A percentile compares a stretch with the other conserved stretches of the same genome.
These are phyloP conservation scores for Scaptodrosophila latifasciaeformis DNA, from an alignment of 2,888 invertebrate species.

Conservation along the genomic window DNA sequence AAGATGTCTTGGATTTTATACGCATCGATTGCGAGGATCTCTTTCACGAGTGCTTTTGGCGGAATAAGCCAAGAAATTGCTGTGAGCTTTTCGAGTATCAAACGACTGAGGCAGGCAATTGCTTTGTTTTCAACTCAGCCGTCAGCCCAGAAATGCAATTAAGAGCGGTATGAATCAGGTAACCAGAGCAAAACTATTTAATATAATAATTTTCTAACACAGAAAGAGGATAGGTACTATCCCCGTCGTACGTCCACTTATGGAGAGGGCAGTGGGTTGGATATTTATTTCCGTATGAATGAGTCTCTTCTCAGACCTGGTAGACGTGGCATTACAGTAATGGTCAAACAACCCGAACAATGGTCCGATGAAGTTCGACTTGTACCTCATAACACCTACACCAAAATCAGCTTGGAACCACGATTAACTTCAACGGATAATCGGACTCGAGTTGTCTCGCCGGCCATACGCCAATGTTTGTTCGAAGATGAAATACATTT, in stretches of 20 bases:
- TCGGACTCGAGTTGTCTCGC: slow-evolving; percentile 46
- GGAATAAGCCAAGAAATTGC: slow-evolving; percentile 72
- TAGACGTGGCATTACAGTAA: slow-evolving; percentile 56
- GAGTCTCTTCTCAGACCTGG: slow-evolving; percentile 29
- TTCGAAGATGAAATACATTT: slow-evolving; percentile 60
- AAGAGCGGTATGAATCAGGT: slow-evolving; percentile 33
- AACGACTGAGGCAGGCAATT: slow-evolving; percentile 75
- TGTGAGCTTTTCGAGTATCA: slow-evolving; percentile 75
- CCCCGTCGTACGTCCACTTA: slow-evolving; percentile 61
- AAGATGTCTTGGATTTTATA: slow-evolving; percentile 49
- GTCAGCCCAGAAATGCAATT: slow-evolving; percentile 40
- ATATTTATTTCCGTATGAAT: slow-evolving; percentile 47
- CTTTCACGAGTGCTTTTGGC: slow-evolving; percentile 74
- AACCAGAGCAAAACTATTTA: not conserved
- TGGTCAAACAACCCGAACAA: slow-evolving; percentile 65
- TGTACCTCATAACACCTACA: slow-evolving; percentile 46
- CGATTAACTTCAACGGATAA: slow-evolving; percentile 53
- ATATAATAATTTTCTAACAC: not conserved
- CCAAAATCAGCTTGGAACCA: slow-evolving; percentile 52
- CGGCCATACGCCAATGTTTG: slow-evolving; percentile 57
- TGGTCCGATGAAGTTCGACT: slow-evolving; percentile 55
- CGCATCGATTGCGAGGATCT: slow-evolving; percentile 70
- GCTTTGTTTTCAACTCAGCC: slow-evolving; percentile 76
- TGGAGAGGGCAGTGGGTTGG: slow-evolving; percentile 68
- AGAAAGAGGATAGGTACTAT: slow-evolving; percentile 61